phyloP scores from a whole-genome alignment of 2,113 vertebrate genomes.

The Anguilla japonica region DNA sequence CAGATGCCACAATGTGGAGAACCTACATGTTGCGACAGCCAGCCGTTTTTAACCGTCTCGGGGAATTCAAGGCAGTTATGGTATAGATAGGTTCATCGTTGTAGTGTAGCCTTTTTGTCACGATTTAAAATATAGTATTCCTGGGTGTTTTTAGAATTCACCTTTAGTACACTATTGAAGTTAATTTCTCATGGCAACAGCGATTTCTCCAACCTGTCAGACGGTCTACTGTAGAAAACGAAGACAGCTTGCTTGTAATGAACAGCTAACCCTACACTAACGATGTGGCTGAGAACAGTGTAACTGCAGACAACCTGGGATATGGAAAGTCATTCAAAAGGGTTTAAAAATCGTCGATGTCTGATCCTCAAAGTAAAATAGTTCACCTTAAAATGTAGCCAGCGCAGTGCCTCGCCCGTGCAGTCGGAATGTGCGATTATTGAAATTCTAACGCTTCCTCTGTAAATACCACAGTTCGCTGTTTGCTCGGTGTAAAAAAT shows the following conservation, averaged over 20 bases:
- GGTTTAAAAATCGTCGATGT: background rate
- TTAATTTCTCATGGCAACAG: background rate
- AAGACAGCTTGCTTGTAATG: background rate
- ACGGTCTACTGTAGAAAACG: background rate
- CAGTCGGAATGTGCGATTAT: background rate
- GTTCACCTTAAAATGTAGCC: background rate
- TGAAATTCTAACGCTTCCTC: slow-evolving; percentile 11
- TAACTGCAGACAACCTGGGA: background rate
- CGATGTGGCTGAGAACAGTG: background rate
- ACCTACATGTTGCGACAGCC: background rate
- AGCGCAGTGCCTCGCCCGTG: background rate
- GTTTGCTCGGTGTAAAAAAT: background rate
- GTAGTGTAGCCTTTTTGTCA: background rate
- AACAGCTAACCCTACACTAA: background rate
- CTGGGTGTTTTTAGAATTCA: background rate
- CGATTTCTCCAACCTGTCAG: background rate
- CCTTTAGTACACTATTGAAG: background rate
- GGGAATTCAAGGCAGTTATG: too few relatives aligned
- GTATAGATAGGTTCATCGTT: too few relatives aligned
- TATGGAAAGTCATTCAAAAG: too few relatives aligned
- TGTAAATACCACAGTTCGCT: background rate
- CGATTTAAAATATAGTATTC: background rate
- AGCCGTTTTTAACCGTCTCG: background rate
- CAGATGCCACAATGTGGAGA: background rate
- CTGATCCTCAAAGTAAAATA: background rate